Conservation (phyloP, 2,797 vertebrate genomes). For the Gallinago stenura region DNA sequence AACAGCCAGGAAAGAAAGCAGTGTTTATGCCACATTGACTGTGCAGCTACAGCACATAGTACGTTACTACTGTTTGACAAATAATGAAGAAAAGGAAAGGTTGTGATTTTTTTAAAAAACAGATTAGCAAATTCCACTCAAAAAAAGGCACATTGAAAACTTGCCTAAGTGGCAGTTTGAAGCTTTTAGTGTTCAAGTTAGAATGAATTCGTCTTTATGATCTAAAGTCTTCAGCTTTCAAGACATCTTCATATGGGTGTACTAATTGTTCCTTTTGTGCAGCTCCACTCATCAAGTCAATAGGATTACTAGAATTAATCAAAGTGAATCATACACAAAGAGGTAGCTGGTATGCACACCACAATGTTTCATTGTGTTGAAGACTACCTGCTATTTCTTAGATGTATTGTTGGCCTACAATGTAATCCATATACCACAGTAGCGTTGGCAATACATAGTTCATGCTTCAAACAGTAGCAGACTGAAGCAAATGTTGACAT, state of each 20-base stretch:
- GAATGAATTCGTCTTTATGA: background rate
- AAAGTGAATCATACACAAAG: background rate
- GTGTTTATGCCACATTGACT: background rate
- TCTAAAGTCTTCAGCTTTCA: background rate
- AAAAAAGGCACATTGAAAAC: background rate
- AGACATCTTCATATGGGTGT: background rate
- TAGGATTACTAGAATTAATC: background rate
- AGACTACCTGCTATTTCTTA: background rate
- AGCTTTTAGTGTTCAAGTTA: background rate
- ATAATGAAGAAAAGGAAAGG: background rate
- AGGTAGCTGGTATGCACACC: background rate
- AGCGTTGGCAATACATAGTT: background rate
- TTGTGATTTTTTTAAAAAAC: background rate
- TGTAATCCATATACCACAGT: rapidly evolving
- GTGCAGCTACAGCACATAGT: background rate
- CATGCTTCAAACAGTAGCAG: background rate
- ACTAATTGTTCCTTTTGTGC: background rate
- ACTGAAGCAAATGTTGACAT: background rate
- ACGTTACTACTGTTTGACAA: background rate
- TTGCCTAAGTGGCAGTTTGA: background rate
- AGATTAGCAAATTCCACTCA: background rate
- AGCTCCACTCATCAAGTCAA: background rate
- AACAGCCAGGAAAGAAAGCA: background rate
- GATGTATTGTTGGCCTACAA: background rate
- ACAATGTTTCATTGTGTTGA: background rate